Evolutionary conservation across 2,113 vertebrate species (phyloP), one percentile per base, ranked within the genome.

Genomic region (Toxostoma redivivum): DNA sequence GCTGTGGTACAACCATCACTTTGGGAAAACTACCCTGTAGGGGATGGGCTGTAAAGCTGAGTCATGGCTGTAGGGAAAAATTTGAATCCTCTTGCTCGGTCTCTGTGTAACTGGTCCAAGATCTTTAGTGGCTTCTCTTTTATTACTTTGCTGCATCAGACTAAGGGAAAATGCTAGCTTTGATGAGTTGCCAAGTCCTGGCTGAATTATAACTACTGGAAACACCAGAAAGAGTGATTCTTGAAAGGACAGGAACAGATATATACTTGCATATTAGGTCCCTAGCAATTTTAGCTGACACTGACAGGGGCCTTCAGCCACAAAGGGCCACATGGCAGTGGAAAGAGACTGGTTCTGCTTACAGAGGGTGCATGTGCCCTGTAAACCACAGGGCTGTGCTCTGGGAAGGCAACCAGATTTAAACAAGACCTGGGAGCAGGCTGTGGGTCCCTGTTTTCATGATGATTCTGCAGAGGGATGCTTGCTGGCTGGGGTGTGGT

Each of bases 121-220:
- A 73, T 77, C 70, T 73, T 82, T 47, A 87, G 78, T 77, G 62
- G 76, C 35, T 90, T 48, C 3, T 20, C 71, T 90, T 76, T 83
- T 92, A 80, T 86, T 92, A 60, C 47, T 92, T 86, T 67, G 31
- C 85, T 95, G 72, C 80, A 61, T 88, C 64, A 93, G 76, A 81
- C 76, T 67, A 78, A 73, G 69, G 69, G 69, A 74, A 94, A 94
- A 93, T 51, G 65, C 51, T 82, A 45, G 40, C 85, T 95, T 92
- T 92, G 82, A 94, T 83, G 72, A 58, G 53, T 66, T 90, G 74
- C 90, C 93, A 95, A 72, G 42, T 80, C 74, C 35, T 73, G 18
- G 5, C 38, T 91, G 87, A 73, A 90, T 88, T 94, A 72, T 87
- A 85, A 83, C 85, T 90, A 86, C 67, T 85, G 82, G 79, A 90